A percentile compares a stretch with the other conserved stretches of the same genome.
phyloP scores from a whole-genome alignment of 2,888 invertebrate genomes.

The Apodemia mormo region DNA sequence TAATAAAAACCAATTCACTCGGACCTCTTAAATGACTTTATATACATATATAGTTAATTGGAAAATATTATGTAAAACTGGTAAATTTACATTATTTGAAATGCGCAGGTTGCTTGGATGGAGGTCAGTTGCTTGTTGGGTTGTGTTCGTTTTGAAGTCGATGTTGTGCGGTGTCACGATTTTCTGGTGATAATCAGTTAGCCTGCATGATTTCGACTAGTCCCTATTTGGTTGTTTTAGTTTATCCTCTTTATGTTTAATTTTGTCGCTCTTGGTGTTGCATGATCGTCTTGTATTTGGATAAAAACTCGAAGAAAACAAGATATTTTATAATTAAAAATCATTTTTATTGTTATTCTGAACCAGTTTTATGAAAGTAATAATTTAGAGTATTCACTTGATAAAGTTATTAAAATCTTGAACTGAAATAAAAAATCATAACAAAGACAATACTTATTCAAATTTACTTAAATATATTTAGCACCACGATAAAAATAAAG shows the following conservation, averaged over 20 bases:
- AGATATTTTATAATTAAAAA: too few species aligned
- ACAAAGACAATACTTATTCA: too few species aligned
- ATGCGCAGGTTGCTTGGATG: slow-evolving; percentile 83
- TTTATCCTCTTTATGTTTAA: slow-evolving; percentile 20
- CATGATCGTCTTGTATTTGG: slow-evolving; percentile 29
- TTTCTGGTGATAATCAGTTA: slow-evolving; percentile 28
- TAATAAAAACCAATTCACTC: too few species aligned
- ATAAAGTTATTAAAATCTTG: too few species aligned
- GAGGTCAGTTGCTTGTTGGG: slow-evolving; percentile 78
- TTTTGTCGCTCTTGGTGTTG: slow-evolving; percentile 36
- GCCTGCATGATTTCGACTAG: slow-evolving; percentile 34
- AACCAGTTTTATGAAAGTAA: too few species aligned
- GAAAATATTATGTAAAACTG: neutral
- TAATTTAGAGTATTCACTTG: too few species aligned
- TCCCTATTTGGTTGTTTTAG: slow-evolving; percentile 23
- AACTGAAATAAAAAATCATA: too few species aligned
- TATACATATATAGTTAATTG: neutral
- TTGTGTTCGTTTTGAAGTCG: slow-evolving; percentile 43
- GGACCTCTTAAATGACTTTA: neutral
- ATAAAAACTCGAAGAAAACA: neutral
- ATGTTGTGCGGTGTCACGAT: slow-evolving; percentile 28
- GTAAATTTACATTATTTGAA: slow-evolving; percentile 53
- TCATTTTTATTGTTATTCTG: too few species aligned
- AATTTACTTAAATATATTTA: too few species aligned
- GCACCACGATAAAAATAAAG: too few species aligned